Evolutionary conservation across 1,140 invertebrate genomes (phyloP), one percentile per base, ranked within the genome.

Genomic region (Chlorops oryzae): DNA sequence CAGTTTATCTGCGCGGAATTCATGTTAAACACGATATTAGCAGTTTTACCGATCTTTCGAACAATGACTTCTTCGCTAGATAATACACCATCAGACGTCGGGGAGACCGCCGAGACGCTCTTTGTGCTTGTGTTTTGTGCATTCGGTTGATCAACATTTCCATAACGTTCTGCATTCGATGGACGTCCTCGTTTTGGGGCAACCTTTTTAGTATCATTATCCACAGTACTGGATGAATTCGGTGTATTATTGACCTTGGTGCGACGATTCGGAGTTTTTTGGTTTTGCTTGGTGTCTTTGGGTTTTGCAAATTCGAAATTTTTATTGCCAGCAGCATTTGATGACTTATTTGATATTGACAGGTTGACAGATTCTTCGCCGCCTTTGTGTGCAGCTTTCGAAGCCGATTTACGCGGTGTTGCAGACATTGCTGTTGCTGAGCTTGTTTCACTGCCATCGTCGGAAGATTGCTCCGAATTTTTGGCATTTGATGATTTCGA

Each of bases 21-120:
- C 3, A 81, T 77, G 12, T 77, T 77, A 27, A 86, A 70, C 54
- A 82, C 77, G 47, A 86, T 70, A 59, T 85, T 82, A 3, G 82
- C 77, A 50, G 86, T 75, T 62, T 82, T 80, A 17, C 80, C 78
- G 44, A 80, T 74, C 43, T 78, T 78, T 22, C 77, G 77, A 7
- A 86, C 70, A 25, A 73, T 77, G 45, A 87, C 80, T 59, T 81
- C 80, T 41, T 17, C 39, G 17, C 22, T 20, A 41, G 13, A 5
- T 32, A n/a, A 7, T 55, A 61, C 71, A 46, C n/a, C n/a, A n/a
- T n/a, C n/a, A n/a, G n/a, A n/a, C n/a, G n/a, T n/a, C n/a, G n/a
- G n/a, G n/a, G n/a, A n/a, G n/a, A n/a, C n/a, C n/a, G n/a, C n/a
- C n/a, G n/a, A n/a, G n/a, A n/a, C n/a, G n/a, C n/a, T n/a, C n/a